Base-by-base conservation (phyloP, 2,113 vertebrate genomes). In the Percopsis transmontana region DNA sequence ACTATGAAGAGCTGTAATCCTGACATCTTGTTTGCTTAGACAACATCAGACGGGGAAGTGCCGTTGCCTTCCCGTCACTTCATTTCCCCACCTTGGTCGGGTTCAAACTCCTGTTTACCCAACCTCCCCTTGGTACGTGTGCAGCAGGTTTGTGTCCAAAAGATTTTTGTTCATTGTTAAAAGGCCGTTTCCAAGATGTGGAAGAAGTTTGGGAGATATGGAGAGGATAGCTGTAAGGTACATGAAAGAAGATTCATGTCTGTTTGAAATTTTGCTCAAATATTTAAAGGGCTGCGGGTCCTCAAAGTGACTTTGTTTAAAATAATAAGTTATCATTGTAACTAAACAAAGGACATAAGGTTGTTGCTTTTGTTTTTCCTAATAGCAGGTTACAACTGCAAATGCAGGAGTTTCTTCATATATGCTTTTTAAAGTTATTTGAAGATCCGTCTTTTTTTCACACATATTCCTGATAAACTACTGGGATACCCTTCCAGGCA, bases 261-360 rank as follows among this genome's bases (percentile, higher is more conserved):
- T 13, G 64, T 81, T 70, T 68, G 65, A 72, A 70, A 67, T 78
- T 78, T 80, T 41, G 57, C 70, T 79, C 54, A 69, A 65, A 70
- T 81, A 79, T 78, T 79, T 78, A 87, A 78, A 83, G 80, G 73
- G 62, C 54, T 15, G 56, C 58, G 41, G 66, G 74, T 71, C 52
- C 54, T 79, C 58, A 23, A 44, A 80, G 72, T 42, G 47, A 66
- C 52, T 53, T 63, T 61, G 45, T 56, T 76, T 47, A 53, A 85
- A 81, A 79, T 84, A 77, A 85, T 74, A 73, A 83, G 58, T 39
- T 65, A 66, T 69, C 56, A 55, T 1, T 45, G 65, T 70, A 55
- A 63, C 60, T 51, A 54, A 78, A 27, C 64, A 74, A 50, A 68
- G 68, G 78, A 68, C 44, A 18, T 23, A 48, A 58, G 24, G 50